Conservation (phyloP, 37 sponge, comb jelly and placozoan genomes). For the Lycopodina hypogea region DNA sequence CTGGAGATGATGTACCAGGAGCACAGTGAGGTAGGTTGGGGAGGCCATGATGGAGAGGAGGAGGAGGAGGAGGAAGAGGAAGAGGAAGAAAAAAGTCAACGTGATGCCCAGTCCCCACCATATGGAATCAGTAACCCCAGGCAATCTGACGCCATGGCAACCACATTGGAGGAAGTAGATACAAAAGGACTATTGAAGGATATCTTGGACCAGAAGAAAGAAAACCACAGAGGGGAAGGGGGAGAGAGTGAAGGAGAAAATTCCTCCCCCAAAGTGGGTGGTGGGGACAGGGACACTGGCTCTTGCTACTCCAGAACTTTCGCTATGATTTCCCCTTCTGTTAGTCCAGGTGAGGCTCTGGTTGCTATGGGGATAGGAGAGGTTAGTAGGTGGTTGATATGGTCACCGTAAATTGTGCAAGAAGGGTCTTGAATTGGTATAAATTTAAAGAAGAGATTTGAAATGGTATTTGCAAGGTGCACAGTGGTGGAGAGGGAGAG, state of each 20-base stretch:
- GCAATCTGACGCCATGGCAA: background rate
- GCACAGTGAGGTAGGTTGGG: background rate
- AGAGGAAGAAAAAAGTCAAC: background rate
- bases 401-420: too few species aligned
- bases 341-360: conserved; percentile 33
- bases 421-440: too few species aligned
- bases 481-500: background rate
- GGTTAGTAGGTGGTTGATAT: too few species aligned
- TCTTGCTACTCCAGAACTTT: conserved; percentile 4
- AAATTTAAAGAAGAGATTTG: too few species aligned
- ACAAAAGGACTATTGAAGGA: background rate
- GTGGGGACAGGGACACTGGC: background rate
- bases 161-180: too few species aligned
- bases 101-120: background rate
- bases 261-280: background rate
- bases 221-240: background rate
- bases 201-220: background rate
- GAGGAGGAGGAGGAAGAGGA: background rate
- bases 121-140: background rate
- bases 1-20: background rate
- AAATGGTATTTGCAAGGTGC: background rate
- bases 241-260: background rate
- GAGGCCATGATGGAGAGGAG: background rate
- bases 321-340: conserved; percentile 25
- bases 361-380: background rate